Evolutionary conservation across 2,797 vertebrate genomes (phyloP).

Genomic region (Tapirus indicus): DNA sequence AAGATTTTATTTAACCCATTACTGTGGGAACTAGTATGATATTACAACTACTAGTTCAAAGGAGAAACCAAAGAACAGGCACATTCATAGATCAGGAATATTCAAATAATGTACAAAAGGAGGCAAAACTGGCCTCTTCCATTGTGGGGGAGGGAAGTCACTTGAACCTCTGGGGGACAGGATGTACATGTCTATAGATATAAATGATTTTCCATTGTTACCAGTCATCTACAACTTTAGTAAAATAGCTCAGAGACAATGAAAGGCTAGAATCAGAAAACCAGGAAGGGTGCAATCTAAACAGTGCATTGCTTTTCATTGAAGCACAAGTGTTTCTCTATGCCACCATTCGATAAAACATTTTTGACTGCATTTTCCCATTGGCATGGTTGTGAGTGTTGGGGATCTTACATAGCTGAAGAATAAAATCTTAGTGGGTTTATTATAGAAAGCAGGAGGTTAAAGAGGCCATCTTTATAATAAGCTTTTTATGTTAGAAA

Average conservation of each 20-base stretch:
- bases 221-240: not conserved
- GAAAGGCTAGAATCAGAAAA: not conserved
- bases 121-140: not conserved
- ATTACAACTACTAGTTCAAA: not conserved
- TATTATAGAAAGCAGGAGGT: slow-evolving; percentile 34
- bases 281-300: not conserved
- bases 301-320: not conserved
- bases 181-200: not conserved
- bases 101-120: not conserved
- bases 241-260: slow-evolving; percentile 14
- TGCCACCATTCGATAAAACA: not conserved
- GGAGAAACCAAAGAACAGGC: slow-evolving; percentile 24
- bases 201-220: not conserved
- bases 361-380: slow-evolving; percentile 15
- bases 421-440: slow-evolving; percentile 18
- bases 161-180: not conserved
- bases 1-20: slow-evolving; percentile 7
- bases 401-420: not conserved
- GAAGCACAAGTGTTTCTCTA: not conserved
- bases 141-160: not conserved
- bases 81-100: not conserved
- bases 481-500: slow-evolving; percentile 40
- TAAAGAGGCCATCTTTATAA: slow-evolving; percentile 1
- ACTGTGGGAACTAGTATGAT: not conserved
- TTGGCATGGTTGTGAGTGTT: not conserved